Evolutionary conservation across 2,888 invertebrate genomes (phyloP).

Genomic region (Stenodera caucasica): DNA sequence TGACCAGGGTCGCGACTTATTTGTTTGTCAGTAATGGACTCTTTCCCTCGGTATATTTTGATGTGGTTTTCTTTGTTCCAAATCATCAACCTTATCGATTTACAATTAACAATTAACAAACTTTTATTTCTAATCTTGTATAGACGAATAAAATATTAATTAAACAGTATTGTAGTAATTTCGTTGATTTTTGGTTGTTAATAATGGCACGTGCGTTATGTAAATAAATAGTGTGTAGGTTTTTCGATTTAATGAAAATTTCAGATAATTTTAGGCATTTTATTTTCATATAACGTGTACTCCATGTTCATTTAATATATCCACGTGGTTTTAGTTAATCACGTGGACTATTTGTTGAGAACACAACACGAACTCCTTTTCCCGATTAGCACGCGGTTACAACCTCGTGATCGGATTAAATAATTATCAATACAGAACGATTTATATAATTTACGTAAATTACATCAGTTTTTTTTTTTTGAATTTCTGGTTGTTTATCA

Average conservation of each 20-base stretch:
- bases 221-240: neutral
- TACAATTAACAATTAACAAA: neutral
- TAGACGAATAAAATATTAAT: too few species aligned
- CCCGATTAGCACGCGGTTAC: slow-evolving; percentile 14
- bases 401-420: slow-evolving; percentile 26
- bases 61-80: slow-evolving; percentile 35
- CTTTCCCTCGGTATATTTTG: slow-evolving; percentile 28
- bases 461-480: slow-evolving; percentile 6
- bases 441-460: slow-evolving; percentile 17
- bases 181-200: neutral
- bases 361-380: slow-evolving; percentile 17
- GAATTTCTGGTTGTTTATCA: neutral
- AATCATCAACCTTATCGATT: slow-evolving; percentile 8
- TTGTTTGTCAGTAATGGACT: slow-evolving; percentile 34
- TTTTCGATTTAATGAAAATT: neutral
- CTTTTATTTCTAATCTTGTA: too few species aligned
- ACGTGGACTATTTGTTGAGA: slow-evolving; percentile 15
- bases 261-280: neutral
- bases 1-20: slow-evolving; percentile 52
- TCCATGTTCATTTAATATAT: neutral
- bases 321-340: slow-evolving; percentile 8
- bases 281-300: neutral
- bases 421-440: slow-evolving; percentile 10
- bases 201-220: neutral
- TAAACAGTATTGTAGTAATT: neutral